Percentiles rank a stretch among this genome's conserved stretches.
phyloP scores from a whole-genome alignment of 1,140 invertebrate genomes.

The Cotesia chilonis region DNA sequence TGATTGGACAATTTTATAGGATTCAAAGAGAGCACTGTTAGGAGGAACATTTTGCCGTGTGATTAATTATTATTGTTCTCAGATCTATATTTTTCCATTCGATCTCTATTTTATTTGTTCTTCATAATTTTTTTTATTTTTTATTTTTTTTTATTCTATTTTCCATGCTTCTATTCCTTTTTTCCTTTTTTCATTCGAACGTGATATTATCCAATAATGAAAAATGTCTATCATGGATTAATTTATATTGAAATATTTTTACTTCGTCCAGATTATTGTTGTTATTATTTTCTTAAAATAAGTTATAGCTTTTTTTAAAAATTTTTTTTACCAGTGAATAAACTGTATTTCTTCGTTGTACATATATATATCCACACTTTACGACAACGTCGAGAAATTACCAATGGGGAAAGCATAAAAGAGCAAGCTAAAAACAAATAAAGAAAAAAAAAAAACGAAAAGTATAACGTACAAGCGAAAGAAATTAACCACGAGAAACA shows the following conservation, averaged over 20 bases:
- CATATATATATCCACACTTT: too few relatives aligned
- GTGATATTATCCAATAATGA: too few relatives aligned
- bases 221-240: too few relatives aligned
- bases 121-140: neutral
- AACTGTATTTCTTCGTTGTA: too few relatives aligned
- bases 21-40: neutral
- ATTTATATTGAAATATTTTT: too few relatives aligned
- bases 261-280: too few relatives aligned
- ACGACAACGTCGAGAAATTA: neutral
- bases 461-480: neutral
- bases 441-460: neutral
- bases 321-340: too few relatives aligned
- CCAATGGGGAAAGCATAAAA: neutral
- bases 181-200: neutral
- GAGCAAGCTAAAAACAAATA: neutral
- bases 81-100: neutral
- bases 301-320: too few relatives aligned
- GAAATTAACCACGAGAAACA: conserved; percentile 27
- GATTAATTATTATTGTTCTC: conserved; percentile 35
- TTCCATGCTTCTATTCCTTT: neutral
- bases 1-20: conserved; percentile 32
- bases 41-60: conserved; percentile 13
- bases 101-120: conserved; percentile 1
- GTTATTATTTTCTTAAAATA: too few relatives aligned
- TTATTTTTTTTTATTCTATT: neutral